Evolutionary conservation across 2,888 invertebrate genomes (phyloP).

Genomic region (Alentia gelatinosa): DNA sequence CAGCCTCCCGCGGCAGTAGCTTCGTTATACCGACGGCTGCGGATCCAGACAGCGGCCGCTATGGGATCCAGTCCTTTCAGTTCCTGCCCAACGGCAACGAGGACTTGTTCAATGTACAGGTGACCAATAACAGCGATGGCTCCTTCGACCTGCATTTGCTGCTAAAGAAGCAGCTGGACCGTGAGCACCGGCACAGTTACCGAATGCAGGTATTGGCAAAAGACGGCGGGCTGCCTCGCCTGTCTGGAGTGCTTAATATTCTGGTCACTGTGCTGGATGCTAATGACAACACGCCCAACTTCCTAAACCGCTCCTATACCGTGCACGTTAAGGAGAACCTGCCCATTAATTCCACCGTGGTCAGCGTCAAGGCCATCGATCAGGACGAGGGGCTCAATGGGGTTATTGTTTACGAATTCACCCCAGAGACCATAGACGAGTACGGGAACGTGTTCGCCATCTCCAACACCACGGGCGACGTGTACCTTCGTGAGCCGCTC

Average conservation of each 20-base stretch:
- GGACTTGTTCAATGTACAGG: constrained; percentile 13
- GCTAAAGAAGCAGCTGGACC: constrained; percentile 69
- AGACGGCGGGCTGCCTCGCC: constrained; percentile 59
- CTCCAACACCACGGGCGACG: constrained; percentile 58
- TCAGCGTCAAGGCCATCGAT: constrained; percentile 60
- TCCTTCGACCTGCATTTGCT: constrained; percentile 58
- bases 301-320: constrained; percentile 56
- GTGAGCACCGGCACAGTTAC: constrained; percentile 66
- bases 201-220: constrained; percentile 56
- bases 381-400: constrained; percentile 60
- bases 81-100: constrained; percentile 51
- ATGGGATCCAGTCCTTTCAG: constrained; percentile 61
- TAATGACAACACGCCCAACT: constrained; percentile 62
- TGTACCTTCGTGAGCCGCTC: constrained; percentile 58
- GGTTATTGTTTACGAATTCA: constrained; percentile 59
- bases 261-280: constrained; percentile 57
- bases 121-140: constrained; percentile 59
- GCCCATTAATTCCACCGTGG: constrained; percentile 52
- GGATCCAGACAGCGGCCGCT: constrained; percentile 63
- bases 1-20: constrained; percentile 58
- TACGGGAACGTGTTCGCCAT: constrained; percentile 59
- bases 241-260: constrained; percentile 58
- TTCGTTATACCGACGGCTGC: constrained; percentile 63
- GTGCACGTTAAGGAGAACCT: constrained; percentile 57
- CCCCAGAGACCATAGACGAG: constrained; percentile 52